Evolutionary conservation across 1,140 invertebrate species (phyloP), one percentile per base, ranked within the genome.

Genomic region (Zophobas atratus): DNA sequence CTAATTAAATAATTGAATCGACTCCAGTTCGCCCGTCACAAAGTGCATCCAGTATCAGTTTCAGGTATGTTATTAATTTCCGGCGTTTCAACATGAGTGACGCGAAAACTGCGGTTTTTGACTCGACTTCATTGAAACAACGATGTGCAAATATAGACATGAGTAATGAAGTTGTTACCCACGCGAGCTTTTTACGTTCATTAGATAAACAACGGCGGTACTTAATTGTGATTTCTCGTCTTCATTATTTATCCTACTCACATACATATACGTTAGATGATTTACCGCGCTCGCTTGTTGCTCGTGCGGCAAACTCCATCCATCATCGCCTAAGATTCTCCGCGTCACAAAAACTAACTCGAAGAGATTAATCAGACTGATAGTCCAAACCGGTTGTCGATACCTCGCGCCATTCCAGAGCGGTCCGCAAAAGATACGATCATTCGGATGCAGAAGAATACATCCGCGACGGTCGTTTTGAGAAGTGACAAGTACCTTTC

Each of bases 401-500:
- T 20, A 20, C 0, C 20, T 20, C 20, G 35, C 39, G 39, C 60
- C 60, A 67, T 63, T 67, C 60, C 60, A 67, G 60, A 67, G 60
- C 60, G 43, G 60, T 43, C 43, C 43, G 38, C 39, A 39, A 8
- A 20, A 8, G 33, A 51, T 51, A 8, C 0, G 20, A 51, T 20
- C 4, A 51, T 51, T 51, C 49, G 6, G 49, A n/a, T 51, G n/a
- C 20, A 20, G 4, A 51, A 51, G 49, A 51, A 51, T 3, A 46
- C 6, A 51, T n/a, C 49, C 39, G 60, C 43, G 60, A 51, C 43
- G 38, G 20, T 67, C 39, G 60, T 57, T 39, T 75, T 55, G 32
- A 43, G 43, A 75, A 43, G 55, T 36, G 75, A 78, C 32, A 84
- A 84, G 86, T 87, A 96, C 94, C 91, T 96, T 97, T 88, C 94